Base-by-base conservation (phyloP, 2,888 invertebrate species). In the Notocelia uddmanniana region DNA sequence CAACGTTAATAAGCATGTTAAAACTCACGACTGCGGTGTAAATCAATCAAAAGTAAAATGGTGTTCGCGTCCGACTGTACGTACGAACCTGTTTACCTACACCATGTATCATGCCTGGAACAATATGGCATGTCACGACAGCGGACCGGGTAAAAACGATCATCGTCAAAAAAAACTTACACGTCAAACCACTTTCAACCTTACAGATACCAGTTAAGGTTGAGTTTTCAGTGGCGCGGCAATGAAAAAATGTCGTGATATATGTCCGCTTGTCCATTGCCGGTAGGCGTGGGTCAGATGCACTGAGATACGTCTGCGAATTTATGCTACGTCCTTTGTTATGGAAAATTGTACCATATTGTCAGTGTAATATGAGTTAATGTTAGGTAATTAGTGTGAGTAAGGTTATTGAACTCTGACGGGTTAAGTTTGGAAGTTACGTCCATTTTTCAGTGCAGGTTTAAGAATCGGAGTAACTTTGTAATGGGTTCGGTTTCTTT, bases 61-160 rank as follows among this genome's bases (percentile, higher is more conserved):
- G 66, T 54, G 45, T 50, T 41, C 81, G 85, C 82, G 82, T 84
- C 82, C 83, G 83, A 86, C 82, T 80, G 87, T 88, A 88, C 88
- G n/a, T 45, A 69, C 80, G 85, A 89, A 92, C 91, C 91, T 86
- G 91, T 90, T 89, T 85, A 86, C 89, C 85, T 85, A 88, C 87
- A 86, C 83, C 89, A 89, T 89, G 90, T 91, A 91, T 90, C 89
- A 90, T 89, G 80, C 83, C 70, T 83, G 83, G 92, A 89, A 92
- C 92, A 91, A 92, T 92, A 92, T 91, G 92, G 91, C 88, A 85
- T 90, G 91, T 92, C 92, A 91, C 91, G 92, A 91, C 89, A 88
- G 83, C 79, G 82, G 84, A 85, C 80, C 64, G 59, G 62, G 81
- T 82, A 88, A 91, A 90, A 91, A 89, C 85, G 89, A 89, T 86